These are phyloP conservation scores for Drosophila multiciliata DNA, from an alignment of 2,888 invertebrate species.

Conservation along the genomic window DNA sequence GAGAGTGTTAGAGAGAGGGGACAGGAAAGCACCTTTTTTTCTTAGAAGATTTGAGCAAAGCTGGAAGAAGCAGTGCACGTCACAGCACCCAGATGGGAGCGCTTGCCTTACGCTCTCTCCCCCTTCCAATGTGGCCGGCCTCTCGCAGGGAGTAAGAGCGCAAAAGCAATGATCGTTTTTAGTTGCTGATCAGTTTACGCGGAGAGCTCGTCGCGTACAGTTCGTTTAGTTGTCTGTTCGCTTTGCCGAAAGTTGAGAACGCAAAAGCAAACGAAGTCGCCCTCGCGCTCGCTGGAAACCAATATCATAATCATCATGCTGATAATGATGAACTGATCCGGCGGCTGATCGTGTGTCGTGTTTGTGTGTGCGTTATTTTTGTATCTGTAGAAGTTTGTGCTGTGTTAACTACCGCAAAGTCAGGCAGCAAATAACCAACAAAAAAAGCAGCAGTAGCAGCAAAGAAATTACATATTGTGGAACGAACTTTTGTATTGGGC, in stretches of 20 bases:
- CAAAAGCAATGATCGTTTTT: conserved; percentile 25
- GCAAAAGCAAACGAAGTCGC: conserved; percentile 47
- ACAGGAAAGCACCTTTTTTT: conserved; percentile 44
- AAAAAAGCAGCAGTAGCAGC: conserved; percentile 34
- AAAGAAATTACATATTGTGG: conserved; percentile 54
- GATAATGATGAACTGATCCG: conserved; percentile 63
- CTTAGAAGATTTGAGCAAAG: conserved; percentile 38
- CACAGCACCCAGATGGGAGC: conserved; percentile 4
- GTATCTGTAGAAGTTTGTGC: conserved; percentile 21
- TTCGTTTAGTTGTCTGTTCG: conserved; percentile 35
- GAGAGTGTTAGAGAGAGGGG: background rate
- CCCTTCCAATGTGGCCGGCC: conserved; percentile 10
- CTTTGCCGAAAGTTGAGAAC: conserved; percentile 67
- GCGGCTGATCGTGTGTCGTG: conserved; percentile 60
- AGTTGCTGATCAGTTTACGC: conserved; percentile 57
- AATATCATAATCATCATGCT: conserved; percentile 19
- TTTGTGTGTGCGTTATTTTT: conserved; percentile 24
- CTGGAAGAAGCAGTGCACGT: conserved; percentile 24
- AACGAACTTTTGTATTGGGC: conserved; percentile 50
- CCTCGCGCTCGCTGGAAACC: conserved; percentile 48
- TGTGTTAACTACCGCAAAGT: conserved; percentile 63
- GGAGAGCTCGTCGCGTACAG: conserved; percentile 62
- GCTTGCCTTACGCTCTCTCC: conserved; percentile 7
- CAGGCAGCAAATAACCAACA: conserved; percentile 32
- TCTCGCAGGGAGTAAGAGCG: conserved; percentile 22